Evolutionary conservation across 2,797 vertebrate species (phyloP).

Genomic region (Gymnothorax reevesii): DNA sequence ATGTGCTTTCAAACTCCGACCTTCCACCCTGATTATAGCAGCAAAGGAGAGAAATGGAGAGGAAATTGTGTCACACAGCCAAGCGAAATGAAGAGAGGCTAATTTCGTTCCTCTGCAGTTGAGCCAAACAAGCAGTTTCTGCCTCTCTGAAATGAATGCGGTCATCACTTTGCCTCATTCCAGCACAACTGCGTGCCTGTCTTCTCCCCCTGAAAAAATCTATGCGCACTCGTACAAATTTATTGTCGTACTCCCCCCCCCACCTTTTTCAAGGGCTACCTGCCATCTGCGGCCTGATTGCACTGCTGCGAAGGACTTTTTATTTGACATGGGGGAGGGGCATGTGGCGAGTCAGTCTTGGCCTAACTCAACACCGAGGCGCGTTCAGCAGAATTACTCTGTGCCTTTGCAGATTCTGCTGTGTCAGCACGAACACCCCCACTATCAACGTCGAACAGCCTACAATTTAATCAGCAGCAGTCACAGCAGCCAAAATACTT

Average conservation of each 20-base stretch:
- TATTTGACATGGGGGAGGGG: slow-evolving; percentile 19
- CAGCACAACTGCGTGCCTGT: not conserved
- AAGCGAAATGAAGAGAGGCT: not conserved
- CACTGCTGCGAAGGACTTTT: slow-evolving; percentile 32
- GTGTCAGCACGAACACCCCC: slow-evolving; percentile 36
- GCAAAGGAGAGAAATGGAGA: not conserved
- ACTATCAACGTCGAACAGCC: not conserved
- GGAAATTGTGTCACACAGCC: not conserved
- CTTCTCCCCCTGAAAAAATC: not conserved
- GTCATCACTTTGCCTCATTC: not conserved
- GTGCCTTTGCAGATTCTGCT: slow-evolving; percentile 39
- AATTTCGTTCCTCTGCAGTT: slow-evolving; percentile 1
- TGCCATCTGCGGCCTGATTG: slow-evolving; percentile 48
- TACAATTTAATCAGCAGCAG: slow-evolving; percentile 39
- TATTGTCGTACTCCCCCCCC: not conserved
- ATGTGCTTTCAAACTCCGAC: not conserved
- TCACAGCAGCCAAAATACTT: not conserved
- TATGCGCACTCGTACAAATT: not conserved
- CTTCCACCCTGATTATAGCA: not conserved
- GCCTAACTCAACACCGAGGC: slow-evolving; percentile 36
- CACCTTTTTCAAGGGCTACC: slow-evolving; percentile 33
- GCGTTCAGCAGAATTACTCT: slow-evolving; percentile 43
- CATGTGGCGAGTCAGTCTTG: slow-evolving; percentile 22
- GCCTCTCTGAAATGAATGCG: not conserved
- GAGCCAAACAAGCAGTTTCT: slow-evolving; percentile 15